Evolutionary conservation across 1,140 invertebrate species (phyloP), one percentile per base, ranked within the genome.

Genomic region (Achroia grisella): DNA sequence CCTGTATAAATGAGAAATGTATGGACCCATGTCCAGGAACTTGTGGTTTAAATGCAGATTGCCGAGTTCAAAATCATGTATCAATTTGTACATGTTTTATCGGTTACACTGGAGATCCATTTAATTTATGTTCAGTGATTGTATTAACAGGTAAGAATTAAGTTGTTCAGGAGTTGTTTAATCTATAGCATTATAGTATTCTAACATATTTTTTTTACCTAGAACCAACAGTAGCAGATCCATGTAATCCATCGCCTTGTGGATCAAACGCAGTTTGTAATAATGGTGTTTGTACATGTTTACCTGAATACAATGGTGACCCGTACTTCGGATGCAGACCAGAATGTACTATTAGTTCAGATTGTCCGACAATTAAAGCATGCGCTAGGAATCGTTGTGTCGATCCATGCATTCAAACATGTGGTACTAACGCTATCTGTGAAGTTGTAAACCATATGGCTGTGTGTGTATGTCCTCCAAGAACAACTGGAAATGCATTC

Each of bases 181-280:
- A n/a, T n/a, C n/a, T n/a, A 23, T 3, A 23, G 2, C 17, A 3
- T 23, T 23, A 23, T 23, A 23, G 6, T 23, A 23, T 23, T 23
- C 17, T 3, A 33, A 32, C 34, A 34, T 40, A 45, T 31, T 39
- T 49, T 39, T 54, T 36, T 59, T 65, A 62, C 60, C 14, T 51
- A 78, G 75, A 84, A 45, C 54, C 63, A 15, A 58, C 53, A 4
- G 72, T 83, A n/a, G 69, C 82, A 39, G 88, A 91, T 63, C 87
- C 83, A 13, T 90, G 89, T 56, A 85, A 88, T 47, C 88, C 89
- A 44, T 87, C 88, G 27, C 89, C 89, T 12, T 91, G 90, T 74
- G 90, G 90, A 44, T 67, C 93, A 11, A 95, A 95, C 77, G 90
- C 94, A 6, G 87, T 91, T 58, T 96, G 94, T 68, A 88, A 91